Percentiles rank a stretch among this genome's conserved stretches.
Conservation (phyloP, 2,113 vertebrate species). For the Toxotes jaculatrix region DNA sequence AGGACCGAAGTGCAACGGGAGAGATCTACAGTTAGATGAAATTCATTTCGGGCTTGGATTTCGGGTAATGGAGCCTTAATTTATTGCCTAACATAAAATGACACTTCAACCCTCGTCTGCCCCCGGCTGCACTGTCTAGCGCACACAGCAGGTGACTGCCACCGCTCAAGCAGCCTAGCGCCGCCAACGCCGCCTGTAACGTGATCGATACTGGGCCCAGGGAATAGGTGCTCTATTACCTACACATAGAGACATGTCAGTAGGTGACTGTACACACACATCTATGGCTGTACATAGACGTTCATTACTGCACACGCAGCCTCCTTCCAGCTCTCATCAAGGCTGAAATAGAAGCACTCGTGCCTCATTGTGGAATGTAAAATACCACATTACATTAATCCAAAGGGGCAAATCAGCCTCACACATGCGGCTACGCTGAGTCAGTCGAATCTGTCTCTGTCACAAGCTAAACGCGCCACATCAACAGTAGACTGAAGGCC, state of each 20-base stretch:
- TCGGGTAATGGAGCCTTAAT: slow-evolving; percentile 80
- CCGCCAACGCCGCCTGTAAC: slow-evolving; percentile 42
- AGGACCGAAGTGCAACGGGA: slow-evolving; percentile 41
- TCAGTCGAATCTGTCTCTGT: slow-evolving; percentile 20
- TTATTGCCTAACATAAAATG: slow-evolving; percentile 81
- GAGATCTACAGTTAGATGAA: slow-evolving; percentile 70
- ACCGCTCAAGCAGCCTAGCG: slow-evolving; percentile 31
- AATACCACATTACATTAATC: slow-evolving; percentile 40
- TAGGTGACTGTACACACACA: slow-evolving; percentile 38
- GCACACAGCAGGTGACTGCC: slow-evolving; percentile 74
- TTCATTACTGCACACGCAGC: slow-evolving; percentile 25
- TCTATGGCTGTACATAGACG: slow-evolving; percentile 21
- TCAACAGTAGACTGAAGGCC: not conserved
- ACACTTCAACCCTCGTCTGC: slow-evolving; percentile 72
- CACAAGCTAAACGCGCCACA: not conserved
- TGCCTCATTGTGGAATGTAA: slow-evolving; percentile 36
- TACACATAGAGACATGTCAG: slow-evolving; percentile 27
- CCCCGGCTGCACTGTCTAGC: slow-evolving; percentile 64
- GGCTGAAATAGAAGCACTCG: slow-evolving; percentile 48
- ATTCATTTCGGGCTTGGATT: slow-evolving; percentile 79
- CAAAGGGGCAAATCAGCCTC: slow-evolving; percentile 28
- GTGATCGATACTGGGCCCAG: slow-evolving; percentile 17
- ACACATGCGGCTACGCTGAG: not conserved
- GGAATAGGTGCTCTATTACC: slow-evolving; percentile 40
- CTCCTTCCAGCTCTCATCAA: slow-evolving; percentile 46